Percentiles rank a stretch among this genome's conserved stretches.
These are phyloP conservation scores for Acrossocheilus fasciatus DNA, from an alignment of 2,797 vertebrate genomes.

Conservation along the genomic window DNA sequence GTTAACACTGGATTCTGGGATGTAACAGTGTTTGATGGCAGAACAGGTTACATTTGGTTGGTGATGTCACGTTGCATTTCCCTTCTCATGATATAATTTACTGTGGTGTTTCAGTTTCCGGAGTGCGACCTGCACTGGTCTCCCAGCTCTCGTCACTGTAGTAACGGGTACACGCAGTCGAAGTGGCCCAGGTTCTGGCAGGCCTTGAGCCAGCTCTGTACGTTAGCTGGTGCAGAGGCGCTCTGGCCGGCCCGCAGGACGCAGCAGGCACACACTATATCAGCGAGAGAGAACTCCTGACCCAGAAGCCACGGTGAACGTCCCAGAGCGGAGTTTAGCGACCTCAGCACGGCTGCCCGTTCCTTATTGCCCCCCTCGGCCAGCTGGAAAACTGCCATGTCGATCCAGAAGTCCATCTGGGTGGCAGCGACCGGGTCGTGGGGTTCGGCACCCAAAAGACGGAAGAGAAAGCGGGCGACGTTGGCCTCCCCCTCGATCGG, in stretches of 20 bases:
- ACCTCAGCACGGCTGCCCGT: slow-evolving; percentile 80
- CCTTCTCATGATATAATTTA: background rate
- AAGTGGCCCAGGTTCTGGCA: slow-evolving; percentile 86
- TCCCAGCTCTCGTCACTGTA: slow-evolving; percentile 53
- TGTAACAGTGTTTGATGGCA: background rate
- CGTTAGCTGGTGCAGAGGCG: slow-evolving; percentile 76
- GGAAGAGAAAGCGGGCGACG: slow-evolving; percentile 92
- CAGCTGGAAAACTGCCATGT: slow-evolving; percentile 89
- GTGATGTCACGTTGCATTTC: background rate
- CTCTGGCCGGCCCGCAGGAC: slow-evolving; percentile 74
- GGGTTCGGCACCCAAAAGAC: slow-evolving; percentile 84
- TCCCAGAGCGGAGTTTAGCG: slow-evolving; percentile 85
- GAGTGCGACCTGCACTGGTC: slow-evolving; percentile 24
- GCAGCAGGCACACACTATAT: slow-evolving; percentile 86
- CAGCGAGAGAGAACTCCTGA: slow-evolving; percentile 85
- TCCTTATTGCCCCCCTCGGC: slow-evolving; percentile 87
- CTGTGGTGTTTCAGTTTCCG: background rate
- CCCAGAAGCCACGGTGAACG: slow-evolving; percentile 86
- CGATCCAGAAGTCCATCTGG: slow-evolving; percentile 93
- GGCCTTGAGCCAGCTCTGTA: slow-evolving; percentile 90
- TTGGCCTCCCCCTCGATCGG: slow-evolving; percentile 95
- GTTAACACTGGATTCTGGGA: background rate
- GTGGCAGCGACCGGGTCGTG: slow-evolving; percentile 81
- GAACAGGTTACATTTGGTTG: background rate
- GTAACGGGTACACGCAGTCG: slow-evolving; percentile 64